Conservation (phyloP, 2,113 vertebrate species). For the Pteropus alecto region DNA sequence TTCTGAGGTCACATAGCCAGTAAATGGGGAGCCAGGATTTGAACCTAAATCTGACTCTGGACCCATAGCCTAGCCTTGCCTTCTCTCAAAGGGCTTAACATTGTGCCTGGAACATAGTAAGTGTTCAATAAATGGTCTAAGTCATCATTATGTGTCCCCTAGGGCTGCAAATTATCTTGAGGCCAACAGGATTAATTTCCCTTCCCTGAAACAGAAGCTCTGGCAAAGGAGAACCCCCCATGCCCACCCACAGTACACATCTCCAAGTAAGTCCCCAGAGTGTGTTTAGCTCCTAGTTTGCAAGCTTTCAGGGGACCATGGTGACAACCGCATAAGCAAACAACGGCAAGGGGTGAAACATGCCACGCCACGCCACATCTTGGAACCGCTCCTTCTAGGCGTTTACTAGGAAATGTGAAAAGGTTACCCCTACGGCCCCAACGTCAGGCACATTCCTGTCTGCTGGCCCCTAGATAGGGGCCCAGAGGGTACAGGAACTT, state of each 20-base stretch:
- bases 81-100: fast-evolving
- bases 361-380: neutral
- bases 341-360: neutral
- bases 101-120: neutral
- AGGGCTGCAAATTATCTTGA: neutral
- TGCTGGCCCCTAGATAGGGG: neutral
- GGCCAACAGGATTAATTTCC: neutral
- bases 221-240: neutral
- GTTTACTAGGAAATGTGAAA: neutral
- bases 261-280: neutral
- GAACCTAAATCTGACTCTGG: neutral
- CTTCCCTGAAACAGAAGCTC: neutral
- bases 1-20: neutral
- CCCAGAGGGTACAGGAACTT: neutral
- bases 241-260: fast-evolving
- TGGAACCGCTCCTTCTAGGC: neutral
- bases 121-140: neutral
- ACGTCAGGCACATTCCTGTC: neutral
- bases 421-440: neutral
- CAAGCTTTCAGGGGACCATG: slow-evolving; percentile 35
- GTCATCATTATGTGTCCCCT: neutral
- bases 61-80: neutral
- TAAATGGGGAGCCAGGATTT: neutral
- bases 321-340: neutral
- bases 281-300: neutral